Evolutionary conservation across 2,113 vertebrate genomes (phyloP).

Genomic region (Pelusios castaneus): DNA sequence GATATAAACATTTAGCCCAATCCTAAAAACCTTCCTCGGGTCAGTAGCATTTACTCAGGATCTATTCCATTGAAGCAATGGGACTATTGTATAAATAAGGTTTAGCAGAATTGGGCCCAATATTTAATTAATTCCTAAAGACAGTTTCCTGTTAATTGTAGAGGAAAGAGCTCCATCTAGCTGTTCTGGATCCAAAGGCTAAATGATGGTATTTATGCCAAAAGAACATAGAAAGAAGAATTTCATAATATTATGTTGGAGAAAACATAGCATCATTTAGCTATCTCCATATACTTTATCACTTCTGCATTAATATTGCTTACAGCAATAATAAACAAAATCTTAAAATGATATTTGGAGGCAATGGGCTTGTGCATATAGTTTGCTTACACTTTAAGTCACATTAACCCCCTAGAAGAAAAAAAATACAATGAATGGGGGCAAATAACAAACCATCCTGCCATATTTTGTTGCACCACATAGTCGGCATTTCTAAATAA

Average conservation of each 20-base stretch:
- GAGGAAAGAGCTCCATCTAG: slow-evolving; percentile 65
- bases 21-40: slow-evolving; percentile 26
- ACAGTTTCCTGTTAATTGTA: slow-evolving; percentile 29
- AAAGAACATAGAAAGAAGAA: neutral
- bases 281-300: neutral
- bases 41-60: slow-evolving; percentile 38
- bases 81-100: neutral
- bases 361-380: neutral
- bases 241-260: neutral
- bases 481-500: slow-evolving; percentile 54
- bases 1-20: neutral
- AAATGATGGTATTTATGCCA: neutral
- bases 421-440: slow-evolving; percentile 29
- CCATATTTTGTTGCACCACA: slow-evolving; percentile 21
- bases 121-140: slow-evolving; percentile 8
- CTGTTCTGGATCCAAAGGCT: slow-evolving; percentile 44
- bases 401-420: slow-evolving; percentile 54
- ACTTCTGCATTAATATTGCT: neutral
- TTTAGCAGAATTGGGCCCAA: neutral
- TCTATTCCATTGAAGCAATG: neutral
- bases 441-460: slow-evolving; percentile 16
- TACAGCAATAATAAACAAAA: slow-evolving; percentile 27
- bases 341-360: slow-evolving; percentile 18
- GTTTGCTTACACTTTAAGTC: slow-evolving; percentile 44
- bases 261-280: neutral